Conservation (phyloP, 1,140 invertebrate species). For the Chironomus tepperi region DNA sequence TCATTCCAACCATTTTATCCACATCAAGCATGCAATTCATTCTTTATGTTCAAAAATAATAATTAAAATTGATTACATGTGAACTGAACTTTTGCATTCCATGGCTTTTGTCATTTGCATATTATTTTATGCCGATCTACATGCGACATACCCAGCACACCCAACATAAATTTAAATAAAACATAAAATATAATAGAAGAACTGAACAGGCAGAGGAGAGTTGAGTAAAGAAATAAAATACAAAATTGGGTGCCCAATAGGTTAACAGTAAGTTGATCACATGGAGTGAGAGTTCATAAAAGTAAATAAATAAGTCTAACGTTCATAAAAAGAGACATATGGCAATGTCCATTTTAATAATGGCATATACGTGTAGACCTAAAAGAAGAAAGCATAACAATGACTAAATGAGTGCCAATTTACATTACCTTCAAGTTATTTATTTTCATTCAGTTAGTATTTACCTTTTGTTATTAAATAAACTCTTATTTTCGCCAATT, state of each 20-base stretch:
- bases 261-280: neutral
- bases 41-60: too few species aligned
- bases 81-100: too few species aligned
- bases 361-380: neutral
- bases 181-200: too few species aligned
- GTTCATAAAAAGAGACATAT: too few species aligned
- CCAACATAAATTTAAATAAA: too few species aligned
- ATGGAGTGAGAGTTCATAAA: neutral
- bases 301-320: neutral
- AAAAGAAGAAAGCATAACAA: slow-evolving; percentile 13
- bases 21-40: too few species aligned
- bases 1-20: too few species aligned
- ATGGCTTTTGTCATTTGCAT: too few species aligned
- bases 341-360: neutral
- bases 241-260: neutral
- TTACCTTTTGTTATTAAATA: neutral
- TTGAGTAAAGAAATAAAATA: neutral
- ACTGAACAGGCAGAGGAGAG: too few species aligned
- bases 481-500: neutral
- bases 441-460: neutral
- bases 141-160: too few species aligned
- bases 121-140: too few species aligned
- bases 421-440: slow-evolving; percentile 1
- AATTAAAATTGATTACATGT: too few species aligned
- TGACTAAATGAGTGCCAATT: slow-evolving; percentile 13